These are phyloP conservation scores for Gisinianus flammeolus DNA, from an alignment of 2,888 invertebrate genomes.

Conservation along the genomic window DNA sequence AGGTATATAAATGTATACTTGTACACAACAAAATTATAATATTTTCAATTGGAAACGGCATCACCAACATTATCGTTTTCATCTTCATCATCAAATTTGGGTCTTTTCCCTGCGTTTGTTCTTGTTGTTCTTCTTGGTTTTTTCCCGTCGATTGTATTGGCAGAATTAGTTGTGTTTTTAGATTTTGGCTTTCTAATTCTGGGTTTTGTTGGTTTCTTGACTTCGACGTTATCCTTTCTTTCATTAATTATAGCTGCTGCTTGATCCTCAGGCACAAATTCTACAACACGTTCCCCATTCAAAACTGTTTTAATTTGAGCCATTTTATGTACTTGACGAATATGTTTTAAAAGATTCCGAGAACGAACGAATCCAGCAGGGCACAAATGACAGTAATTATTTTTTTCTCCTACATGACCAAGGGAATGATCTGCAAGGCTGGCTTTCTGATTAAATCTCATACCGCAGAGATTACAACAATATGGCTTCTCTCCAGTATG, in stretches of 20 bases:
- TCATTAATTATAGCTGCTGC: constrained; percentile 24
- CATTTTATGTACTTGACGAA: constrained; percentile 33
- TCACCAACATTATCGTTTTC: not conserved
- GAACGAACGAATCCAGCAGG: constrained; percentile 27
- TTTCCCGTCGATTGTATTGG: not conserved
- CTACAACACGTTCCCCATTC: constrained; percentile 21
- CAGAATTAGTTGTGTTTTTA: too few species aligned
- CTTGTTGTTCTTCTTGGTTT: not conserved
- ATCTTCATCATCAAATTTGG: not conserved
- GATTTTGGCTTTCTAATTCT: not conserved
- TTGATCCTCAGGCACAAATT: constrained; percentile 32
- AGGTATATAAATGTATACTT: too few species aligned
- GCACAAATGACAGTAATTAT: constrained; percentile 22
- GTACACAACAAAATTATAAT: too few species aligned
- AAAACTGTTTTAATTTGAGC: constrained; percentile 32
- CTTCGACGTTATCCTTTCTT: constrained; percentile 21
- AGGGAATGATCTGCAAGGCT: constrained; percentile 13
- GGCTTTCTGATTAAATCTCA: constrained; percentile 31
- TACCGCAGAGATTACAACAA: constrained; percentile 25
- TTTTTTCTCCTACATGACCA: constrained; percentile 31
- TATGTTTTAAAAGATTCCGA: constrained; percentile 32
- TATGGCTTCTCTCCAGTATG: constrained; percentile 27
- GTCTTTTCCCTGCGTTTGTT: not conserved
- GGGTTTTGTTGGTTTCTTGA: not conserved
- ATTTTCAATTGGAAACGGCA: too few species aligned